phyloP scores from a whole-genome alignment of 2,797 vertebrate species.

The Erethizon dorsatum region DNA sequence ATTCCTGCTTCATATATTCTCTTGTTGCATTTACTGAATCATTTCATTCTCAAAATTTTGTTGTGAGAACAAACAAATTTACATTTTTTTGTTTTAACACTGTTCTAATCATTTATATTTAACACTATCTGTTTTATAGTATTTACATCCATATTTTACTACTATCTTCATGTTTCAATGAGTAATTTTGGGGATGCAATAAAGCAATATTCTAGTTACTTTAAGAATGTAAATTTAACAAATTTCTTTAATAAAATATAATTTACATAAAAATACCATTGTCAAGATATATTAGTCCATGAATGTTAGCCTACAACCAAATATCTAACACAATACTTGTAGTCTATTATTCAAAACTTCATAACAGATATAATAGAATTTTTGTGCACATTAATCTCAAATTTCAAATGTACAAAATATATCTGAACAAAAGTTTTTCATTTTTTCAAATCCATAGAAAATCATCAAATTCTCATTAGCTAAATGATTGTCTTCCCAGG shows the following conservation, averaged over 20 bases:
- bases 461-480: neutral
- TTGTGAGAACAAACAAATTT: neutral
- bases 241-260: constrained; percentile 76
- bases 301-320: constrained; percentile 47
- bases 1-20: constrained; percentile 39
- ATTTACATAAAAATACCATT: constrained; percentile 76
- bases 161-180: constrained; percentile 5
- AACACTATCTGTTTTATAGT: neutral
- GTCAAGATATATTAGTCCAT: constrained; percentile 59
- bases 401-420: constrained; percentile 67
- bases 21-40: constrained; percentile 47
- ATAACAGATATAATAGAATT: constrained; percentile 35
- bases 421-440: constrained; percentile 62
- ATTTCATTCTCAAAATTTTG: constrained; percentile 50
- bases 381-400: constrained; percentile 49
- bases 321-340: constrained; percentile 27
- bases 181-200: constrained; percentile 38
- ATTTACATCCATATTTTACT: constrained; percentile 27
- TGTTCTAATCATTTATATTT: constrained; percentile 4
- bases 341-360: constrained; percentile 60
- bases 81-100: neutral
- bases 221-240: constrained; percentile 70
- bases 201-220: constrained; percentile 56
- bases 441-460: constrained; percentile 52
- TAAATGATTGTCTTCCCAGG: neutral